phyloP scores from a whole-genome alignment of 2,888 invertebrate genomes.

The Piscicola geometra region DNA sequence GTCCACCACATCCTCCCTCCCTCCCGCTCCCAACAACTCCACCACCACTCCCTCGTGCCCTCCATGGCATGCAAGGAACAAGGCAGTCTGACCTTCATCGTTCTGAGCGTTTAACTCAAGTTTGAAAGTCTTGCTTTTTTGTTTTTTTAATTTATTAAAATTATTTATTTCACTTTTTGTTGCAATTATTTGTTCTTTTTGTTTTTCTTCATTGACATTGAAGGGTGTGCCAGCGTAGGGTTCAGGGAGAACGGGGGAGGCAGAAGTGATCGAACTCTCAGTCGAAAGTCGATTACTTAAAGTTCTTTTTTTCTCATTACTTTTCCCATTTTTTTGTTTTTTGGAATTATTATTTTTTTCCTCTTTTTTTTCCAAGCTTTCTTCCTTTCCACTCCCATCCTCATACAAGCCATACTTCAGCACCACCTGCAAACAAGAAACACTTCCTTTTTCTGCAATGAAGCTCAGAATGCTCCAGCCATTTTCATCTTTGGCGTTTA shows the following conservation, averaged over 20 bases:
- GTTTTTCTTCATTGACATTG: not conserved
- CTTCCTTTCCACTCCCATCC: not conserved
- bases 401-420: constrained; percentile 9
- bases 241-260: not conserved
- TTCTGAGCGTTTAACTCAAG: constrained; percentile 42
- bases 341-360: not conserved
- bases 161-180: constrained; percentile 11
- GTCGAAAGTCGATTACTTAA: not conserved
- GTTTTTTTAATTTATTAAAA: too few species aligned
- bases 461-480: constrained; percentile 44
- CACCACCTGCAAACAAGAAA: constrained; percentile 40
- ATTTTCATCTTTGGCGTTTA: constrained; percentile 42
- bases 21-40: constrained; percentile 34
- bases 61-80: constrained; percentile 42
- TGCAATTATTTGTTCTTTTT: not conserved
- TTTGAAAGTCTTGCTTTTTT: constrained; percentile 20
- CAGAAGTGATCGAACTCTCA: not conserved
- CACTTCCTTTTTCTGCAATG: constrained; percentile 41
- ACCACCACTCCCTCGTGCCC: constrained; percentile 35
- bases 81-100: constrained; percentile 41
- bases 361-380: not conserved
- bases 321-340: not conserved
- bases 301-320: too few species aligned
- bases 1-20: constrained; percentile 42
- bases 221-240: not conserved